Conservation (phyloP, 23 tunicate species). For the Styela plicata region DNA sequence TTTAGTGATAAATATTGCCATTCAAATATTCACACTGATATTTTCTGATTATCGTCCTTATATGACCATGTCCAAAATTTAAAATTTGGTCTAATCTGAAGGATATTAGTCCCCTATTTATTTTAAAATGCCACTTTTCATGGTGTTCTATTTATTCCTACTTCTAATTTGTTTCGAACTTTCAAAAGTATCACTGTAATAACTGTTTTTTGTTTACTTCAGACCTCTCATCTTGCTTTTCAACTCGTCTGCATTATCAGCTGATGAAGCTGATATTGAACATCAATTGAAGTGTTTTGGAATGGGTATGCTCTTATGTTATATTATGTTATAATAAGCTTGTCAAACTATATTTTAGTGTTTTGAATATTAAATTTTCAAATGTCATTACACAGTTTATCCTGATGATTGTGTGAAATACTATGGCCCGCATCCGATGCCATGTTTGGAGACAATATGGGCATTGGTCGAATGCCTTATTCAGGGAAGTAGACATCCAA, state of each 20-base stretch:
- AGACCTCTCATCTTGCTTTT: neutral
- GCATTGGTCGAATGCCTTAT: neutral
- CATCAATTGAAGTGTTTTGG: conserved; percentile 22
- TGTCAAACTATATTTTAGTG: neutral
- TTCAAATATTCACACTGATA: too few species aligned
- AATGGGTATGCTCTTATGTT: conserved; percentile 4
- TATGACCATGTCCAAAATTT: too few species aligned
- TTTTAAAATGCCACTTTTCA: too few species aligned
- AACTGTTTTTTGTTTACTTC: neutral
- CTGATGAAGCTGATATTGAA: conserved; percentile 6
- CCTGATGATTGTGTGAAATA: neutral
- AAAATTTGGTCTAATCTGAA: too few species aligned
- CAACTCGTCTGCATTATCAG: conserved; percentile 5
- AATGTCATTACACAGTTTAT: neutral
- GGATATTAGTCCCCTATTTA: too few species aligned
- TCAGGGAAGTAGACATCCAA: conserved; percentile 1
- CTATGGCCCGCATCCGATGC: conserved; percentile 33
- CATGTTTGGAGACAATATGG: conserved; percentile 33
- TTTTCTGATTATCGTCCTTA: too few species aligned
- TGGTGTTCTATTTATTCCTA: too few species aligned
- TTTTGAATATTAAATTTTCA: neutral
- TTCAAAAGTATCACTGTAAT: too few species aligned
- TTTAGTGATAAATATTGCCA: too few species aligned
- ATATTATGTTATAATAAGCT: too few species aligned
- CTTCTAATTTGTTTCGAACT: too few species aligned